Conservation (phyloP, 2,113 vertebrate species). For the Phalacrocorax aristotelis region DNA sequence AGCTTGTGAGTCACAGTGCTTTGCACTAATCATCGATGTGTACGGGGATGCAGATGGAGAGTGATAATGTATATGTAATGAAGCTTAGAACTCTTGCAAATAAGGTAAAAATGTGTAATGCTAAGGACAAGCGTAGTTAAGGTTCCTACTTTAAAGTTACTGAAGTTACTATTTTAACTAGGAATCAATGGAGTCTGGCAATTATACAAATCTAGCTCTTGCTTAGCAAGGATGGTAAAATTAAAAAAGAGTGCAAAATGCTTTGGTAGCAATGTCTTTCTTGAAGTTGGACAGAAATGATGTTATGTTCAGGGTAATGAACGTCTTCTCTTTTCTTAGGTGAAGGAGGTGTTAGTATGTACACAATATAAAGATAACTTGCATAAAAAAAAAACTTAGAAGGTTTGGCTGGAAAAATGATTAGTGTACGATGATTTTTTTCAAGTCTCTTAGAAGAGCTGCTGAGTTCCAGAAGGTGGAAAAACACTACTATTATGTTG, state of each 20-base stretch:
- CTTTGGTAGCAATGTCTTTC: neutral
- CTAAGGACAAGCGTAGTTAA: neutral
- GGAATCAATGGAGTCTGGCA: neutral
- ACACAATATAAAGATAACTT: neutral
- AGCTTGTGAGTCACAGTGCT: neutral
- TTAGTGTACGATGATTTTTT: neutral
- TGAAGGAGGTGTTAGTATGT: neutral
- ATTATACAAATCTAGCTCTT: neutral
- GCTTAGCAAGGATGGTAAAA: neutral
- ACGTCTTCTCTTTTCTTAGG: neutral
- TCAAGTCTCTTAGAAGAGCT: neutral
- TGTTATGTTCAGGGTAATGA: fast-evolving
- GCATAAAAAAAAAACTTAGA: neutral
- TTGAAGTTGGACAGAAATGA: neutral
- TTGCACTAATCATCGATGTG: neutral
- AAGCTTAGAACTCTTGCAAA: neutral
- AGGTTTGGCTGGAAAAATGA: neutral
- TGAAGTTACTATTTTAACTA: neutral
- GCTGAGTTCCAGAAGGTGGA: neutral
- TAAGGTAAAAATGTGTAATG: neutral
- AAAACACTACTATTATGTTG: neutral
- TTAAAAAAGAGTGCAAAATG: neutral
- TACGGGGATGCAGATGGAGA: neutral
- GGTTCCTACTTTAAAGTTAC: neutral
- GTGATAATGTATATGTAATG: neutral